Evolutionary conservation across 2,797 vertebrate genomes (phyloP), one percentile per base, ranked within the genome.

Genomic region (Gephyroberyx darwinii): DNA sequence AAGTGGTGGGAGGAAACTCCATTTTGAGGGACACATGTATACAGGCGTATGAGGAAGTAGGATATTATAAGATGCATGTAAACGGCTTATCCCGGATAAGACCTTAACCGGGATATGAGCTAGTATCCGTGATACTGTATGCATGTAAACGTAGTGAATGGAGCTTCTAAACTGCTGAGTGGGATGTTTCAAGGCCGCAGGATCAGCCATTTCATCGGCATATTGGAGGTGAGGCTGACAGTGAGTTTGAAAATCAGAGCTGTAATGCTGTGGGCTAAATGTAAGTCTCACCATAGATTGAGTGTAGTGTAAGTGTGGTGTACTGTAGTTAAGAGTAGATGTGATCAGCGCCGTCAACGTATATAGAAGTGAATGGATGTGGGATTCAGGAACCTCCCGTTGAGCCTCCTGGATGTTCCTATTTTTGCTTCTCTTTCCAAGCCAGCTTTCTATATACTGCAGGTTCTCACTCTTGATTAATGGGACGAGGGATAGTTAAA

Each of bases 121-220:
- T 26, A 26, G 26, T 26, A 26, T 26, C 26, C 26, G 26, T 26
- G 26, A 26, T 26, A 26, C 26, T 26, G 26, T 26, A 26, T 26
- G 26, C 26, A 26, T 26, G 26, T 26, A 26, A 26, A 26, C 26
- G 26, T 26, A n/a, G 30, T 20, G 20, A 75, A 41, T 26, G 14
- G 57, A 41, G 20, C 31, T 54, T 65, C 63, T 80, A 8, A 75
- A 66, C 66, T 5, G 45, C 55, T 33, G 52, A 76, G 71, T 65
- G 22, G 33, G 61, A 81, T 68, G 50, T 67, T 69, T 31, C 71
- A 78, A 81, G 78, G 74, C 69, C 43, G 43, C 77, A 30, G 47
- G 8, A 64, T 66, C 61, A 55, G 65, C 57, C 31, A 1, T 78
- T 84, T 80, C 56, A 79, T 58, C 69, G 62, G 50, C 48, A 63